Conservation (phyloP, 2,113 vertebrate genomes). For the Nycticebus coucang region DNA sequence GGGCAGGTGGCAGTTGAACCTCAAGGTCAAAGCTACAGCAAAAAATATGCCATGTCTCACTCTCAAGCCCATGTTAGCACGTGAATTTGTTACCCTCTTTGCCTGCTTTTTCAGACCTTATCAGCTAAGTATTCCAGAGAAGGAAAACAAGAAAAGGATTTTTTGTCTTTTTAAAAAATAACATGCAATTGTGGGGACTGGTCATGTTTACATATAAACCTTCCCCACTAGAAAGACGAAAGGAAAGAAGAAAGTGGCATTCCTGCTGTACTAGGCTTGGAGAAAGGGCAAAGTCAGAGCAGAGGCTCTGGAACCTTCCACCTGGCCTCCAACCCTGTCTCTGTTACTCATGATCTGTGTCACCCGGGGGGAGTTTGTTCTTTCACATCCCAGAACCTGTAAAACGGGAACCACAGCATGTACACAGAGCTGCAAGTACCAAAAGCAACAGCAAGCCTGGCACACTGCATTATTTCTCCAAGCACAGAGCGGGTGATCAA, state of each 20-base stretch:
- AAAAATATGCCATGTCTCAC: neutral
- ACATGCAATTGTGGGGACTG: neutral
- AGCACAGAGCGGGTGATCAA: conserved; percentile 56
- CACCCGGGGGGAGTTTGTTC: neutral
- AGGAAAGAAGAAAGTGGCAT: neutral
- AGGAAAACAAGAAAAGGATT: neutral
- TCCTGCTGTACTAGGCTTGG: neutral
- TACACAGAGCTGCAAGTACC: neutral
- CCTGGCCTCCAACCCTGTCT: neutral
- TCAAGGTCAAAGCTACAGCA: neutral
- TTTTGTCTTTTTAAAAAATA: neutral
- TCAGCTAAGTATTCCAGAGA: neutral
- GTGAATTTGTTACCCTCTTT: neutral
- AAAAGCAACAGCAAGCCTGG: neutral
- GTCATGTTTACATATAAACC: neutral
- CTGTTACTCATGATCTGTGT: neutral
- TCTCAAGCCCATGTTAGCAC: neutral
- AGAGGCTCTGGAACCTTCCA: neutral
- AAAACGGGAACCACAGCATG: neutral
- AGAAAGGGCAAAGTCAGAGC: neutral
- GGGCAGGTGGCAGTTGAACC: neutral
- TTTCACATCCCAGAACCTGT: neutral
- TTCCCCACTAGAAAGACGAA: neutral
- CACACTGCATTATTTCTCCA: conserved; percentile 7
- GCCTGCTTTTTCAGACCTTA: neutral